phyloP scores from a whole-genome alignment of 1,140 invertebrate genomes.

The Orussus abietinus region DNA sequence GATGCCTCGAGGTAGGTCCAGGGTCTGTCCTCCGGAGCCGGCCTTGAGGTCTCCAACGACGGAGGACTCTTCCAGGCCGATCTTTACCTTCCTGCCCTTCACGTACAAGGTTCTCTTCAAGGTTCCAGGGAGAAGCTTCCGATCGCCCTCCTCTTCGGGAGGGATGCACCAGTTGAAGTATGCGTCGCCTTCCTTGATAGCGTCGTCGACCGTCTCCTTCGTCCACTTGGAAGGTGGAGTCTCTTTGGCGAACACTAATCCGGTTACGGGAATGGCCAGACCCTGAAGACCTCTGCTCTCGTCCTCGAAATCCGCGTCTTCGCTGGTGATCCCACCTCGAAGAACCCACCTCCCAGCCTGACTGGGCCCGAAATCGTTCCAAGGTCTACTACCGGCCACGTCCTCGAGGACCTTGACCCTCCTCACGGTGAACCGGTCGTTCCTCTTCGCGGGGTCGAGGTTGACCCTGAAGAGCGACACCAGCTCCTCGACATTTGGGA shows the following conservation, averaged over 20 bases:
- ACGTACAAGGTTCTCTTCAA: conserved; percentile 36
- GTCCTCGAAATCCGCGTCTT: conserved; percentile 31
- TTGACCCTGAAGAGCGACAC: conserved; percentile 27
- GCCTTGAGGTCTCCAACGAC: conserved; percentile 25
- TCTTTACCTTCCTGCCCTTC: conserved; percentile 31
- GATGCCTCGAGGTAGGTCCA: conserved; percentile 23
- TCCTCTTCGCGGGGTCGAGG: conserved; percentile 27
- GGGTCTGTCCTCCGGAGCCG: conserved; percentile 8
- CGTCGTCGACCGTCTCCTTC: conserved; percentile 25
- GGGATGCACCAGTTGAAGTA: conserved; percentile 41
- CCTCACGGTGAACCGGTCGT: conserved; percentile 40
- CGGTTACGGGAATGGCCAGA: conserved; percentile 34
- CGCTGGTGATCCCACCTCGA: conserved; percentile 29
- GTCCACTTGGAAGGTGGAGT: conserved; percentile 31
- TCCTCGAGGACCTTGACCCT: conserved; percentile 30
- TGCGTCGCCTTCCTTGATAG: conserved; percentile 31
- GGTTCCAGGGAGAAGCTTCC: conserved; percentile 19
- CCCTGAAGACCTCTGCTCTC: conserved; percentile 36
- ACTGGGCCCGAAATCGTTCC: conserved; percentile 37
- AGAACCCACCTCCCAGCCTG: conserved; percentile 37
- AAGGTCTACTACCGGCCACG: conserved; percentile 30
- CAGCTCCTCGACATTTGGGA: conserved; percentile 23
- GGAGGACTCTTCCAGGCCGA: conserved; percentile 33
- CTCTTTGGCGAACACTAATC: conserved; percentile 27
- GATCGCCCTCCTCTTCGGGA: conserved; percentile 13